Evolutionary conservation across 2,113 vertebrate species (phyloP), one percentile per base, ranked within the genome.

Genomic region (Chlamydotis undulata): DNA sequence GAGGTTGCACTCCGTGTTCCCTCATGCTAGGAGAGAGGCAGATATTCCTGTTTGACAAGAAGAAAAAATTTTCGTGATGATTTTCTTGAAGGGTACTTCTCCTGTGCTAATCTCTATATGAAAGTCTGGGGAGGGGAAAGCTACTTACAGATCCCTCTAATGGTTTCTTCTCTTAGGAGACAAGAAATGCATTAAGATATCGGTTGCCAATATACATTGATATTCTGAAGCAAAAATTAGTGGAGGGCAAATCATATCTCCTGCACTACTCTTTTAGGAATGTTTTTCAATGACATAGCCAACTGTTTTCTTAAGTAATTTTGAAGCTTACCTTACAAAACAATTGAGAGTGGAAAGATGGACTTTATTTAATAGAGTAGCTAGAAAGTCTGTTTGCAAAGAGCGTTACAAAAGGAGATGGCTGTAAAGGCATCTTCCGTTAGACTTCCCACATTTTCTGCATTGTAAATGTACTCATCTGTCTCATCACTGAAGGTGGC

Each of bases 381-480:
- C 70, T 75, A 76, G 50, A 84, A 86, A 93, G 69, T 93, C 61
- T 91, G 8, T 91, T 94, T 90, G 41, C 47, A 69, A 61, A 78
- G 31, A 25, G 6, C 29, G 77, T 76, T 93, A 93, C 91, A 75
- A 87, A 94, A n/a, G 85, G 52, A 90, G 96, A 83, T 77, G 57
- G 28, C 39, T 77, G 63, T 90, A 79, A 76, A 78, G 24, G 12
- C 5, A 24, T 89, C 56, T 83, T 94, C 19, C n/a, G 16, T 75
- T 77, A 85, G 84, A 68, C 87, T 83, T 59, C 10, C 63, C 28
- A 76, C 12, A 39, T 8, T 78, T 91, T 87, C 70, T 77, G 19
- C 21, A 65, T 73, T n/a, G 88, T 93, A 87, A 81, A 61, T 76
- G 35, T 28, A 43, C 74, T 70, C 17, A 49, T 90, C 47, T 19